Evolutionary conservation across 2,888 invertebrate species (phyloP), one percentile per base, ranked within the genome.

Genomic region (Punctoribates punctum): DNA sequence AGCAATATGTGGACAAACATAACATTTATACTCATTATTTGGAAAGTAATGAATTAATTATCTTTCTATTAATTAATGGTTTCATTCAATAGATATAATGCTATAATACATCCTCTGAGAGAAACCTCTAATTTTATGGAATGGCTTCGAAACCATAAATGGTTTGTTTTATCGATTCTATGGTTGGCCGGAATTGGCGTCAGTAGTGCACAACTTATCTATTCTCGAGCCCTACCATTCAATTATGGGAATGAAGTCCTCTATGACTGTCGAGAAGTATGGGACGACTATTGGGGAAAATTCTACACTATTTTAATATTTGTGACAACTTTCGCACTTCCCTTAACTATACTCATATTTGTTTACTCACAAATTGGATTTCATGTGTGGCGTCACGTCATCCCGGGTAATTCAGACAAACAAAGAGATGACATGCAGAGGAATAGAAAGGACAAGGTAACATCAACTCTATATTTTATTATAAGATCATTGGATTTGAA

Each of bases 311-410:
- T 75, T 23, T n/a, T 46, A 17, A 11, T 75, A 25, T 75, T 75
- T 75, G 38, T 75, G 6, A n/a, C 34, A 23, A 65, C 75, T 13
- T 75, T 75, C 34, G 75, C 46, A 1, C 23, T 75, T 3, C 75
- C 75, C 20, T 70, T 75, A 65, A 9, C 29, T 20, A 75, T 75
- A 34, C 65, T 75, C 8, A n/a, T 67, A 5, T 75, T 62, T 46
- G 75, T 75, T 25, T 75, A 75, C 42, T 70, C 75, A 27, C 27
- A 27, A n/a, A 75, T 75, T 29, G 75, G 34, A 46, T 75, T 65
- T 38, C 75, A 75, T 46, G 38, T 75, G n/a, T 72, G 75, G 67
- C 75, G 75, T 57, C 75, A 75, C 29, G 75, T 75, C 9, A 65
- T 65, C 11, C 75, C 75, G n/a, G 75, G 75, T 65, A 75, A 75